Conservation (phyloP, 35 echinoderm and acorn worm genomes). For the Strongylocentrotus purpuratus region DNA sequence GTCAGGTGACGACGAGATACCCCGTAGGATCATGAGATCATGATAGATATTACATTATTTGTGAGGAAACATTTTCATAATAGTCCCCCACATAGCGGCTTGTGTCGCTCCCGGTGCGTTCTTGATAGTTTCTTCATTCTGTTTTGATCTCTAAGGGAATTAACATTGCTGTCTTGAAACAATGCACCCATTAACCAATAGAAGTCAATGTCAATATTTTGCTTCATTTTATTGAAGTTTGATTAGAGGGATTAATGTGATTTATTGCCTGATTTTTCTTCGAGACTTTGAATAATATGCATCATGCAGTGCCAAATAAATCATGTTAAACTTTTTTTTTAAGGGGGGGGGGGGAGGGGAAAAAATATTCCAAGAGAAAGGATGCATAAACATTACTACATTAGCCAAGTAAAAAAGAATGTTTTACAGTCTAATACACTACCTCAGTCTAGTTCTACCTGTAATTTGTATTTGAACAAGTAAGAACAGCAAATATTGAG, state of each 20-base stretch:
- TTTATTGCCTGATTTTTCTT: background rate
- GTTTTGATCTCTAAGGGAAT: background rate
- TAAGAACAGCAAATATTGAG: background rate
- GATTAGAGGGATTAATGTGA: background rate
- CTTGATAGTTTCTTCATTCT: background rate
- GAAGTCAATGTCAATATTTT: background rate
- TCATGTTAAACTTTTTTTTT: no score
- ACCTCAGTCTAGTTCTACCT: no score
- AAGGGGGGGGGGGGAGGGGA: background rate
- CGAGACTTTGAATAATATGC: background rate
- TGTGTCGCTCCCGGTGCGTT: background rate
- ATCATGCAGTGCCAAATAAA: background rate
- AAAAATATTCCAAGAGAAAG: background rate
- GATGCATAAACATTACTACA: background rate
- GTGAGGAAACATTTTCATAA: constrained; percentile 18
- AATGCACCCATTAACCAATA: background rate
- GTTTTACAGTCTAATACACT: background rate
- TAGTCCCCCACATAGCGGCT: background rate
- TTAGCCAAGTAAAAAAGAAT: background rate
- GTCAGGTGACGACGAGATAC: background rate
- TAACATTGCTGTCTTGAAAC: background rate
- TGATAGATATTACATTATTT: constrained; percentile 14
- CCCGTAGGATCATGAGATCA: background rate
- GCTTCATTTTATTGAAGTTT: background rate
- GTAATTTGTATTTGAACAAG: background rate